Base-by-base conservation (phyloP, 2,797 vertebrate species). In the Moxostoma hubbsi region DNA sequence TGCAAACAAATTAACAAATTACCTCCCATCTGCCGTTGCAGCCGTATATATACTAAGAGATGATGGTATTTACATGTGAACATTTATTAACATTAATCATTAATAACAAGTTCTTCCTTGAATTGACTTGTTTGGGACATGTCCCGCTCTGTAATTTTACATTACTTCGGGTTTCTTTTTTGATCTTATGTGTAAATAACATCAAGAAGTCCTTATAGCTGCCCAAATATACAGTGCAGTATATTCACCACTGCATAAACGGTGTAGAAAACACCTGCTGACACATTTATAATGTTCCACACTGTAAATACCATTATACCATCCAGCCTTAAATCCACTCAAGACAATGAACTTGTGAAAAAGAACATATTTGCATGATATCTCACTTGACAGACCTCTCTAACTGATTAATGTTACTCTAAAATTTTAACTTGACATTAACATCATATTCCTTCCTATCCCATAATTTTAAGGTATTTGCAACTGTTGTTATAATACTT, bases 1-100 rank as follows among this genome's bases (percentile, higher is more conserved):
- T 72, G 68, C 75, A 46, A n/a, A n/a, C n/a, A n/a, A n/a, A n/a
- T 69, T 36, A 61, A 81, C 70, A 74, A 70, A 11, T 74, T 54
- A 69, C 53, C 36, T 66, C 53, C 75, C 73, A 83, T 82, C 79
- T 85, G 65, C 75, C 49, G 9, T 24, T 9, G n/a, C 0, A 5
- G 9, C 12, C 9, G 4, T 49, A 15, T 4, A 6, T 54, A 36
- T 77, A 64, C 74, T 61, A 43, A 66, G 10, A 36, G 43, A 69
- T 57, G 57, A 62, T 18, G 36, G 16, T 3, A 2, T 6, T 49
- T 47, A 73, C 55, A 73, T 24, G 12, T 8, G 43, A 10, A 74
- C 15, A 9, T 66, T 66, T 6, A n/a, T 49, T n/a, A n/a, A n/a
- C n/a, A n/a, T n/a, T n/a, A n/a, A n/a, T n/a, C n/a, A n/a, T n/a